Conservation (phyloP, 2,888 invertebrate genomes). For the Sphinx pinastri region DNA sequence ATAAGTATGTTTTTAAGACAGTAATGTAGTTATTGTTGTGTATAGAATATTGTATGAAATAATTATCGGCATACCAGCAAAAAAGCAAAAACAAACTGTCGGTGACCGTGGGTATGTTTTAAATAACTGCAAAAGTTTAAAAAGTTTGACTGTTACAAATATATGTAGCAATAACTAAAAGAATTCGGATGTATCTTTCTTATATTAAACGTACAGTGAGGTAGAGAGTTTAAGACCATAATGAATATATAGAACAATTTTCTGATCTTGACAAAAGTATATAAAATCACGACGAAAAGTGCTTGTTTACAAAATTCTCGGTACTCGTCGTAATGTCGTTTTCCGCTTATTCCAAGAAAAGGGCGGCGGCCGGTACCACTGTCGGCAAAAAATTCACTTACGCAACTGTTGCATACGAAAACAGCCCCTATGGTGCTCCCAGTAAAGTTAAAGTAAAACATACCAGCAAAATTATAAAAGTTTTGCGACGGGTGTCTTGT, state of each 20-base stretch:
- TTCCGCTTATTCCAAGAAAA: constrained; percentile 5
- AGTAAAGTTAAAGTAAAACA: constrained; percentile 32
- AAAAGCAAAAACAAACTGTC: no score
- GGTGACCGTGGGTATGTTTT: no score
- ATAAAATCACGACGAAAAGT: constrained; percentile 7
- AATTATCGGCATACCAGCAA: no score
- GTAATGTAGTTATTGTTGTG: no score
- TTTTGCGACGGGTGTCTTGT: constrained; percentile 34
- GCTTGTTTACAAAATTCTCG: constrained; percentile 12
- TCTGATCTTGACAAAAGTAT: neutral
- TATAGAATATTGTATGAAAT: no score
- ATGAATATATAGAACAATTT: neutral
- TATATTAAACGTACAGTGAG: no score
- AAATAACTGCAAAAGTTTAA: no score
- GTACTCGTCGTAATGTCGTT: constrained; percentile 10
- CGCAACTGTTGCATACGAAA: constrained; percentile 26
- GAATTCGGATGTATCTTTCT: no score
- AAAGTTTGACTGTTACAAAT: no score
- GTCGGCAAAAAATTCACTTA: constrained; percentile 27
- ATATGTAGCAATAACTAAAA: no score
- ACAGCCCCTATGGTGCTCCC: constrained; percentile 14
- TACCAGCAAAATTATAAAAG: constrained; percentile 46
- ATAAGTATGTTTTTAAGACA: no score
- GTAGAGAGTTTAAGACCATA: no score
- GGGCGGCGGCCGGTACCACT: constrained; percentile 10